phyloP scores from a whole-genome alignment of 1,140 invertebrate genomes.

The Pantala flavescens region DNA sequence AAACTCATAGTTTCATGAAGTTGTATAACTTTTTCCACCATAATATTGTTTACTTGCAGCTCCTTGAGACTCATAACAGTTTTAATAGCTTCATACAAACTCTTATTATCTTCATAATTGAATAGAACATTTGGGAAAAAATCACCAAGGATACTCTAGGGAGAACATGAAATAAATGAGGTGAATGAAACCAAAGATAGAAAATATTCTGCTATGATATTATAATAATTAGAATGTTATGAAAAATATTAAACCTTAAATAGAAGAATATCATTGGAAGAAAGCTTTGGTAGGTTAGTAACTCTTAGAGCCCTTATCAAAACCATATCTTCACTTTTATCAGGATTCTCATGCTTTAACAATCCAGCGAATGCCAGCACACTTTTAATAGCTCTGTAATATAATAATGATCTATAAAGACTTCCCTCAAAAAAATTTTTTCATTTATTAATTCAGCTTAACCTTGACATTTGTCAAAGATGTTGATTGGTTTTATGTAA shows the following conservation, averaged over 20 bases:
- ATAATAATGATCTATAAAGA: not conserved
- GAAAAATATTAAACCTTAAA: slow-evolving; percentile 40
- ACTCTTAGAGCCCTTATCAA: slow-evolving; percentile 75
- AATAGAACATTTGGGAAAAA: slow-evolving; percentile 75
- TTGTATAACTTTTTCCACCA: slow-evolving; percentile 69
- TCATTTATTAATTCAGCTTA: no score
- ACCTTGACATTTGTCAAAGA: no score
- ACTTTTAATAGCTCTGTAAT: slow-evolving; percentile 42
- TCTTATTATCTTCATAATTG: slow-evolving; percentile 65
- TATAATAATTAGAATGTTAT: not conserved
- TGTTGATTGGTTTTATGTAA: no score
- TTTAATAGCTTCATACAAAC: slow-evolving; percentile 50
- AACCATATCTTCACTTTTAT: slow-evolving; percentile 67
- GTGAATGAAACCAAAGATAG: slow-evolving; percentile 12
- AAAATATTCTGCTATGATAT: slow-evolving; percentile 12
- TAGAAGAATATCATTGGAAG: slow-evolving; percentile 71
- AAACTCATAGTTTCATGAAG: slow-evolving; percentile 87
- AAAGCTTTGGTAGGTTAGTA: slow-evolving; percentile 86
- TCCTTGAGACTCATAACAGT: slow-evolving; percentile 39
- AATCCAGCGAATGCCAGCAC: slow-evolving; percentile 77
- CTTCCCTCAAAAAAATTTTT: not conserved
- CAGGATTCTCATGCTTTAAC: slow-evolving; percentile 72
- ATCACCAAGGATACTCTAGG: slow-evolving; percentile 76
- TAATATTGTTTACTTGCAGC: slow-evolving; percentile 49
- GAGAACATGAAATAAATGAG: slow-evolving; percentile 14